These are phyloP conservation scores for Cyprinodon tularosa DNA, from an alignment of 2,113 vertebrate species.

Conservation along the genomic window DNA sequence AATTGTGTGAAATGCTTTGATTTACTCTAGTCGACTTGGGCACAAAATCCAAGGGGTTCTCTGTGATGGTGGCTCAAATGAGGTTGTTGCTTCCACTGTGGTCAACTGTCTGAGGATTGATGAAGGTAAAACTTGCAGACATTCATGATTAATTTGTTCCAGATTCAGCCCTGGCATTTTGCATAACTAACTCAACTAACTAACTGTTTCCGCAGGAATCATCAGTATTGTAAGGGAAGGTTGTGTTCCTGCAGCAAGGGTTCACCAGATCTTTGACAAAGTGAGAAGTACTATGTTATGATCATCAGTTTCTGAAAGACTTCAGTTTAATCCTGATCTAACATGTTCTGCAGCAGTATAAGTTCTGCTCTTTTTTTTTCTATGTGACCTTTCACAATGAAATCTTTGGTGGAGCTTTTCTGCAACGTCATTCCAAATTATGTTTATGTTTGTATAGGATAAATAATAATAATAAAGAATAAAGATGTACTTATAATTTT, in stretches of 20 bases:
- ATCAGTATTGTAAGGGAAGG: constrained; percentile 88
- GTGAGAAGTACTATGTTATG: constrained; percentile 79
- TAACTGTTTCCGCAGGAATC: constrained; percentile 69
- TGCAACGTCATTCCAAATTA: background rate
- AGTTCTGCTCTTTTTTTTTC: background rate
- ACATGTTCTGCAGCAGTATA: too few species aligned
- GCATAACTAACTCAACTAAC: background rate
- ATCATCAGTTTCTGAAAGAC: constrained; percentile 6
- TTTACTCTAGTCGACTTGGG: constrained; percentile 81
- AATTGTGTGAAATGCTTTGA: too few species aligned
- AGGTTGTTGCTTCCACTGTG: constrained; percentile 87
- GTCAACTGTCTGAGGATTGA: constrained; percentile 88
- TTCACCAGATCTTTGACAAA: constrained; percentile 85
- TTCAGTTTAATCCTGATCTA: too few species aligned
- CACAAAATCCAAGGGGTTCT: constrained; percentile 88
- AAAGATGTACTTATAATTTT: background rate
- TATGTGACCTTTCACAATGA: background rate
- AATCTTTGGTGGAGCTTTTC: background rate
- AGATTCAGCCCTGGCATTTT: background rate
- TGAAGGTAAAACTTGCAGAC: constrained; percentile 77
- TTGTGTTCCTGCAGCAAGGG: constrained; percentile 83
- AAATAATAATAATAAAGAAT: background rate
- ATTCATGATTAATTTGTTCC: background rate
- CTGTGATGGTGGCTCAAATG: constrained; percentile 88
- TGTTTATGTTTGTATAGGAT: background rate